Evolutionary conservation across 1,140 invertebrate genomes (phyloP).

Genomic region (Liolophura sinensis): DNA sequence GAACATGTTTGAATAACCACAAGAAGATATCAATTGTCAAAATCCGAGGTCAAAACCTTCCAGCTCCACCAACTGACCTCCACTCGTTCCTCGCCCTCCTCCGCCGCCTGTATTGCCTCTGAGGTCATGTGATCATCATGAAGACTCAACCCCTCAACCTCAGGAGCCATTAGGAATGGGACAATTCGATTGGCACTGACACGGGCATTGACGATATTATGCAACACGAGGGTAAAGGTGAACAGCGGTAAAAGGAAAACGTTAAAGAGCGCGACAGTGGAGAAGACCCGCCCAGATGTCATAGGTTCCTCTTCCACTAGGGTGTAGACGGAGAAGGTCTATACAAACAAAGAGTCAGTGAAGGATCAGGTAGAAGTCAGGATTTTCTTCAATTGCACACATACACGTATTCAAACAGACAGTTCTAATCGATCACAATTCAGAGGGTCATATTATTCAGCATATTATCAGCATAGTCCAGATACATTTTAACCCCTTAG

Average conservation of each 20-base stretch:
- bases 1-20: no score
- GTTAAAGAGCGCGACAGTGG: constrained; percentile 89
- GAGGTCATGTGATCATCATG: not conserved
- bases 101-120: not conserved
- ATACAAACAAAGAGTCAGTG: not conserved
- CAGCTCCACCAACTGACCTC: constrained; percentile 41
- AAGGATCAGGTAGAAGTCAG: no score
- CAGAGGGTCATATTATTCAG: no score
- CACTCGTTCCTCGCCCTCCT: no score
- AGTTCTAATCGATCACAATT: no score
- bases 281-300: constrained; percentile 78
- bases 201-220: constrained; percentile 87
- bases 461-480: no score
- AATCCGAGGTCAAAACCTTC: constrained; percentile 66
- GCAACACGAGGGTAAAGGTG: constrained; percentile 94
- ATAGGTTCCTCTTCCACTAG: constrained; percentile 60
- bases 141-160: constrained; percentile 58
- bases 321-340: constrained; percentile 58
- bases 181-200: constrained; percentile 57
- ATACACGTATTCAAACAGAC: not conserved
- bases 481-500: no score
- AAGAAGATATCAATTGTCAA: no score
- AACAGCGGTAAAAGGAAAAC: constrained; percentile 94
- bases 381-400: no score
- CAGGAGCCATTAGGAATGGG: constrained; percentile 47